phyloP scores from a whole-genome alignment of 2,888 invertebrate genomes.

The Ophion costatus region DNA sequence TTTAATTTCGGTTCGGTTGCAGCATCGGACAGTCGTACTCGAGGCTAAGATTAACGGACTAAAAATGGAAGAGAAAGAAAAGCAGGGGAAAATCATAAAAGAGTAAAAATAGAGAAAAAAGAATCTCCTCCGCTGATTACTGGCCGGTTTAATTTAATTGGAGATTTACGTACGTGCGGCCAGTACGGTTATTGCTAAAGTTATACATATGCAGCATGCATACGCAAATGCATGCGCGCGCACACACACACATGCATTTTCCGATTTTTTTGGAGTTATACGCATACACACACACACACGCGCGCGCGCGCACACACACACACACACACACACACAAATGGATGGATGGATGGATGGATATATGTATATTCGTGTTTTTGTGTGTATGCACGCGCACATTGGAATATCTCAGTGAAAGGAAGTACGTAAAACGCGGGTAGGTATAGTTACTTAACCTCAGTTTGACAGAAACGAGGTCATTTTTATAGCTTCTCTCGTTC shows the following conservation, averaged over 20 bases:
- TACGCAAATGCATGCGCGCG: neutral
- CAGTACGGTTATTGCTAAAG: neutral
- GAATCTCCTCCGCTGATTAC: neutral
- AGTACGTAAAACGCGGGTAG: slow-evolving; percentile 71
- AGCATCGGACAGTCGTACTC: too few relatives aligned
- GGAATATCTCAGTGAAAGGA: slow-evolving; percentile 76
- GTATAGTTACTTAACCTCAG: slow-evolving; percentile 79
- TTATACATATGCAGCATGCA: neutral
- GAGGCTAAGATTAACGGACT: too few relatives aligned
- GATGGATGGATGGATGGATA: too few relatives aligned
- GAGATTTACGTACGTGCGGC: neutral
- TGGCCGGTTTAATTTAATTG: neutral
- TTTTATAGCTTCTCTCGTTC: slow-evolving; percentile 73
- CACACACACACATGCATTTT: neutral
- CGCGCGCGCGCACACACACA: too few relatives aligned
- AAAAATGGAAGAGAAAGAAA: neutral
- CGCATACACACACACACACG: neutral
- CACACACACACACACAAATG: too few relatives aligned
- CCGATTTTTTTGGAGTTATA: too few relatives aligned
- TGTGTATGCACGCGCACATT: slow-evolving; percentile 18
- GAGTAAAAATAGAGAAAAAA: neutral
- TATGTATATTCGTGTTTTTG: too few relatives aligned
- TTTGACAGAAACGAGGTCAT: slow-evolving; percentile 80
- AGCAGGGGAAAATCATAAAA: neutral
- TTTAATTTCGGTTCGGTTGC: neutral